Base-by-base conservation (phyloP, 2,888 invertebrate species). In the Caenorhabditis afra region DNA sequence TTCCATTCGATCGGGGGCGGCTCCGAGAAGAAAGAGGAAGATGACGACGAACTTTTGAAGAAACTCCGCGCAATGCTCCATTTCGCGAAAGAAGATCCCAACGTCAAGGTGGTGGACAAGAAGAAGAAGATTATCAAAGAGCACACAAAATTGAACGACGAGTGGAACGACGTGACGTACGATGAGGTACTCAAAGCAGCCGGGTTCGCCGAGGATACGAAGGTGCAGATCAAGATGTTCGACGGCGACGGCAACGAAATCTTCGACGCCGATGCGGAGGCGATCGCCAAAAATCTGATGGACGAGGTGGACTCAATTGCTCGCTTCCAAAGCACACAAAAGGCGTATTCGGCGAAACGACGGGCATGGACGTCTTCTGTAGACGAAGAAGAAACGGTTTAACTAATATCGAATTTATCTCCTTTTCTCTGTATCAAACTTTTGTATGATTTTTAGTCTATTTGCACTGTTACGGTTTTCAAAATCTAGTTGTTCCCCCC, bases 191-290 rank as follows among this genome's bases (percentile, higher is more conserved):
- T 71, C 2, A 55, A 55, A 3, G 62, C 62, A 39, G 71, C 71
- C 1, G 71, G 71, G 14, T 47, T 71, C 1, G 62, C 35, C 16
- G 57, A 71, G 20, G 57, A 71, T 20, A 37, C 52, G 1, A 61
- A 70, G 14, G 23, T 71, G 14, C 39, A 62, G 57, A 57, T 71
- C 23, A 71, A 71, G 41, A 16, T 71, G 49, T 57, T 64, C 44
- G 70, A 71, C 16, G 53, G n/a, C 4, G 39, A 71, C 12, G 62
- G 71, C 23, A 49, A 49, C 14, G 71, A 71, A 18, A 14, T 71
- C 1, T 11, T 18, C 37, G 23, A 18, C 16, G 16, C 37, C 0
- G 70, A 47, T 1, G 16, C 55, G 0, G 70, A 47, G n/a, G 45
- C 37, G n/a, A n/a, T 49, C 2, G 22, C 62, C 10, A 62, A 22